Percentiles rank a stretch among this genome's conserved stretches.
phyloP scores from a whole-genome alignment of 1,140 invertebrate species.

The Rhopalosiphum padi region DNA sequence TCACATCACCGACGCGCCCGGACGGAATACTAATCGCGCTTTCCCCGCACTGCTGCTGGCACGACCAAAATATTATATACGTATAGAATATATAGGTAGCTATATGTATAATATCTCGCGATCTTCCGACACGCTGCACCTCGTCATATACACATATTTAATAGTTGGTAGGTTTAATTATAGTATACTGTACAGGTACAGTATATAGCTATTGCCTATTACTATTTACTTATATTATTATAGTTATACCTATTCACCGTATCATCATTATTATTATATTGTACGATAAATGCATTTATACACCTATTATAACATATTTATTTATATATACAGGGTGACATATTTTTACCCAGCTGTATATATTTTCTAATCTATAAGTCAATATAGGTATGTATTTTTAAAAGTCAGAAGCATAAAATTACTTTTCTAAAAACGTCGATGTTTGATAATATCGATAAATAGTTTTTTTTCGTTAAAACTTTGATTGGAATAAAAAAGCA shows the following conservation, averaged over 20 bases:
- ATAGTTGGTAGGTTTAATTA: too few species aligned
- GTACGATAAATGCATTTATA: background rate
- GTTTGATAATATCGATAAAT: background rate
- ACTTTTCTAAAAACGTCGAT: background rate
- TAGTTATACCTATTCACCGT: background rate
- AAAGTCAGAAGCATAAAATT: background rate
- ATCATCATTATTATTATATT: background rate
- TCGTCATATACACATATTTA: background rate
- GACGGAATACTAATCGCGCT: constrained; percentile 45
- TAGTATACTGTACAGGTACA: too few species aligned
- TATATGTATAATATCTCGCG: background rate
- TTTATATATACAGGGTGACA: background rate
- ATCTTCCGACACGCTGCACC: background rate
- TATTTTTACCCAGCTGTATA: background rate
- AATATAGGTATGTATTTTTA: too few species aligned
- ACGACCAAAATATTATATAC: background rate
- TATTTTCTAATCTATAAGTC: background rate
- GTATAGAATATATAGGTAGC: background rate
- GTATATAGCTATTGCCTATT: too few species aligned
- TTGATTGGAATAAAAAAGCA: background rate
- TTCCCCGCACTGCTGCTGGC: constrained; percentile 2
- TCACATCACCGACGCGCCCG: constrained; percentile 18
- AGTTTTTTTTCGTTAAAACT: background rate
- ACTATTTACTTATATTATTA: too few species aligned
- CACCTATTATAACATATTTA: background rate